A percentile compares a stretch with the other conserved stretches of the same genome.
phyloP scores from a whole-genome alignment of 30 jellyfish, hydroid and myxozoan species.

The Nemopilema nomurai region DNA sequence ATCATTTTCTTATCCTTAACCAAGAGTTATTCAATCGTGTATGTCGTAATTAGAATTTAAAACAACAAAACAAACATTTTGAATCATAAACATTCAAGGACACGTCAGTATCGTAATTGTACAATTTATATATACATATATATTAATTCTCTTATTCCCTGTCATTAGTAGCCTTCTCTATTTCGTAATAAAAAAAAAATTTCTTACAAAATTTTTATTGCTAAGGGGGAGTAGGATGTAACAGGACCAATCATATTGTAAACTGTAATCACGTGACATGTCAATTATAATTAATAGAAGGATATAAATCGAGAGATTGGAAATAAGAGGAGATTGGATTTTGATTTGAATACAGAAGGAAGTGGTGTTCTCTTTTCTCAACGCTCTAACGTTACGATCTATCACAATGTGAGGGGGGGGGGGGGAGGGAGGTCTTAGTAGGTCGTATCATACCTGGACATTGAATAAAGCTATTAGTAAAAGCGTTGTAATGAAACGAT shows the following conservation, averaged over 20 bases:
- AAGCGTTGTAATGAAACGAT: no score
- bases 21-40: conserved; percentile 19
- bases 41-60: not conserved
- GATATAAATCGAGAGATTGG: not conserved
- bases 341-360: not conserved
- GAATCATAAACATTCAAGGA: not conserved
- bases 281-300: not conserved
- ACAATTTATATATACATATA: not conserved
- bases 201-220: not conserved
- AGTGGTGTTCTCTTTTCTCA: not conserved
- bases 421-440: no score
- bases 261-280: not conserved
- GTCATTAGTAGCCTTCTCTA: not conserved
- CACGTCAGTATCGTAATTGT: not conserved
- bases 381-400: not conserved
- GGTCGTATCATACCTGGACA: no score
- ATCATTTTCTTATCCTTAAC: conserved; percentile 1
- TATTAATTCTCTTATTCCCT: not conserved
- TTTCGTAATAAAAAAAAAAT: not conserved
- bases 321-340: not conserved
- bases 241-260: not conserved
- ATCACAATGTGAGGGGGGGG: no score
- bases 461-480: no score
- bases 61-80: no score
- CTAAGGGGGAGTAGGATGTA: not conserved